Percentiles rank a stretch among this genome's conserved stretches.
Conservation (phyloP, 2,888 invertebrate species). For the Leuctra nigra region DNA sequence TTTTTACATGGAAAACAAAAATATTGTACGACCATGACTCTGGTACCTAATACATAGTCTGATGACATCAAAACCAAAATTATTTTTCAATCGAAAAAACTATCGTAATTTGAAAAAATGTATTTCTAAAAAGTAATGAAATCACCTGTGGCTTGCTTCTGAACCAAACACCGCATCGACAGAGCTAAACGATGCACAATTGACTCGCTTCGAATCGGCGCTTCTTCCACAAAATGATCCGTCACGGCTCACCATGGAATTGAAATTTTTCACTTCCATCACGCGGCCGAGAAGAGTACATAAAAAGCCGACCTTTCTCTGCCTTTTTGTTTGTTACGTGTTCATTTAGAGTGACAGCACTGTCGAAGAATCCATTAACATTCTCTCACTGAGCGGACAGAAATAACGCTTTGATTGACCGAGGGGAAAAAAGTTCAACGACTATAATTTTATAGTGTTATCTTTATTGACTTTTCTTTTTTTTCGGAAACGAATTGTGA, state of each 20-base stretch:
- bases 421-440: neutral
- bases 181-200: neutral
- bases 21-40: too few species aligned
- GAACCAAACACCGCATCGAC: neutral
- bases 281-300: neutral
- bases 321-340: conserved; percentile 7
- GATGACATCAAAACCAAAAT: too few species aligned
- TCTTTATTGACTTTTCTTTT: neutral
- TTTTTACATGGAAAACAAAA: too few species aligned
- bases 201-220: too few species aligned
- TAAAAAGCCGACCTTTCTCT: conserved; percentile 1
- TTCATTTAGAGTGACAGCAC: conserved; percentile 14
- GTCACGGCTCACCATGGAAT: conserved; percentile 17
- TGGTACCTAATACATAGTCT: too few species aligned
- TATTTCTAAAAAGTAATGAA: too few species aligned
- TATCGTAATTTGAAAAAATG: too few species aligned
- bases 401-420: conserved; percentile 8
- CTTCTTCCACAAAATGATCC: too few species aligned
- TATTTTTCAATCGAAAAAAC: too few species aligned
- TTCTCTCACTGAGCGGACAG: neutral
- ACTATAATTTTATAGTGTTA: neutral
- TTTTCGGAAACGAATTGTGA: neutral
- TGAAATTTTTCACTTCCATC: conserved; percentile 15
- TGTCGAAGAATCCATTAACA: conserved; percentile 10
- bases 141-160: too few species aligned